A percentile compares a stretch with the other conserved stretches of the same genome.
Conservation (phyloP, 2,888 invertebrate species). For the Adelphocoris suturalis region DNA sequence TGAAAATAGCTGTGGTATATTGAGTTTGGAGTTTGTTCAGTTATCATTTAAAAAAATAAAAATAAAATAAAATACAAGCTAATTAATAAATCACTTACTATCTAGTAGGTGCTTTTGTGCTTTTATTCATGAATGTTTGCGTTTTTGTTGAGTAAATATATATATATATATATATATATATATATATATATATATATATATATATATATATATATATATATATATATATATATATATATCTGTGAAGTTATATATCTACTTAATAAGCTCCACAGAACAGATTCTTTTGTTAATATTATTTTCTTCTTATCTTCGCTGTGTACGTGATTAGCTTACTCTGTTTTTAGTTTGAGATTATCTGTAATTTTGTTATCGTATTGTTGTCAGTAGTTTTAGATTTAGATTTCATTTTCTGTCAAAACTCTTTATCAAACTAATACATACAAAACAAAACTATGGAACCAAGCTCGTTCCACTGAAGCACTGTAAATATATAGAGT, state of each 20-base stretch:
- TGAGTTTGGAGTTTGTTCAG: too few relatives aligned
- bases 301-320: neutral
- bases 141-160: neutral
- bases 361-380: neutral
- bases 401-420: neutral
- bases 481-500: too few relatives aligned
- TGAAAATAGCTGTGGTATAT: too few relatives aligned
- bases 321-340: neutral
- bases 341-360: neutral
- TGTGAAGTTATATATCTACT: neutral
- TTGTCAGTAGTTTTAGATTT: neutral
- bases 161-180: neutral
- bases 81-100: too few relatives aligned
- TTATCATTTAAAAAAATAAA: too few relatives aligned
- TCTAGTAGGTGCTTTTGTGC: too few relatives aligned
- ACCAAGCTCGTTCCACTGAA: too few relatives aligned
- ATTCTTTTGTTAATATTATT: neutral
- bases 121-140: too few relatives aligned
- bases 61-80: too few relatives aligned
- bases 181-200: neutral
- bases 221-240: neutral
- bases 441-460: too few relatives aligned
- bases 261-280: neutral
- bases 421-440: conserved; percentile 4
- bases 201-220: neutral